These are phyloP conservation scores for Drosophila seclusa DNA, from an alignment of 2,888 invertebrate genomes.

Conservation along the genomic window DNA sequence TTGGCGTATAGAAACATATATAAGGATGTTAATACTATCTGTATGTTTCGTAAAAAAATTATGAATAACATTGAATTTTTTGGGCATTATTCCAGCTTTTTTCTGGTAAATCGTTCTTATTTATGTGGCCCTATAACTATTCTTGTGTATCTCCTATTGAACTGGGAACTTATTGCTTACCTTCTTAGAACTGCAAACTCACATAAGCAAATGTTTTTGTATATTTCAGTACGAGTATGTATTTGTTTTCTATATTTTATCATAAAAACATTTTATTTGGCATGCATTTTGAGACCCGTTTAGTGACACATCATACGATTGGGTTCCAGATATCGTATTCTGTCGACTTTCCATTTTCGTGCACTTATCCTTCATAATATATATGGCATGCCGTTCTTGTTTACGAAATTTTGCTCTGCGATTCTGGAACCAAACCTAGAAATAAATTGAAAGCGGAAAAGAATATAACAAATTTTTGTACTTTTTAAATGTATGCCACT, in stretches of 20 bases:
- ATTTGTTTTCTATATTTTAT: constrained; percentile 63
- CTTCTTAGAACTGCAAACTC: not conserved
- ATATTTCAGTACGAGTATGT: constrained; percentile 23
- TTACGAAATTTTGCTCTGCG: constrained; percentile 82
- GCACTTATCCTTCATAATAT: constrained; percentile 74
- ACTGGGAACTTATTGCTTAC: not conserved
- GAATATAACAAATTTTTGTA: not conserved
- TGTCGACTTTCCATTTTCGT: constrained; percentile 64
- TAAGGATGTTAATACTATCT: too few relatives aligned
- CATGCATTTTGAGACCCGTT: constrained; percentile 56
- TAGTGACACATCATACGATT: constrained; percentile 34
- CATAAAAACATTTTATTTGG: constrained; percentile 70
- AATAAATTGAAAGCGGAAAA: constrained; percentile 1
- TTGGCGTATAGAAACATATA: too few relatives aligned
- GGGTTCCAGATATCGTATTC: constrained; percentile 43
- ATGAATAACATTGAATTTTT: not conserved
- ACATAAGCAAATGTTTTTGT: constrained; percentile 18
- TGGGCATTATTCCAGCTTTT: not conserved
- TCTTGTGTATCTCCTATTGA: not conserved
- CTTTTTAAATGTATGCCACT: not conserved
- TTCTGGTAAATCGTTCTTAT: not conserved
- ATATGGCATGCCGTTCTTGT: constrained; percentile 79
- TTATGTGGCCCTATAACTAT: not conserved
- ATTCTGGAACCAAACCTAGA: constrained; percentile 83
- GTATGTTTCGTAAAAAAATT: not conserved